These are phyloP conservation scores for Drosophila subsilvestris DNA, from an alignment of 2,888 invertebrate species.

Conservation along the genomic window DNA sequence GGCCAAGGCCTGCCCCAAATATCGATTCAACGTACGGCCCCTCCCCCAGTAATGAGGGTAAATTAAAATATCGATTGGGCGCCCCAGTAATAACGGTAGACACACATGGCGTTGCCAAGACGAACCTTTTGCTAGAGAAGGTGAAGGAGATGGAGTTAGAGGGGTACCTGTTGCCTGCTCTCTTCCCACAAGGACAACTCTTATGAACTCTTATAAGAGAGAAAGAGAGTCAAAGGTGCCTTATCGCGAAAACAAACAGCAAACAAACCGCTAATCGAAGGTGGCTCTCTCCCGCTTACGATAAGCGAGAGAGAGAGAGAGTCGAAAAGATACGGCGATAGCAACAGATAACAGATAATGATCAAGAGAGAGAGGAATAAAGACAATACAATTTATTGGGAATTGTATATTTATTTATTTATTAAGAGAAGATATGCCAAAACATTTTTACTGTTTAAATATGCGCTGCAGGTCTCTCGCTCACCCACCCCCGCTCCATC, in stretches of 20 bases:
- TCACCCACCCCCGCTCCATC: not conserved
- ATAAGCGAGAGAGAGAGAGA: constrained; percentile 10
- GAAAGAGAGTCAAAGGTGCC: constrained; percentile 5
- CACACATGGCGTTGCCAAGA: not conserved
- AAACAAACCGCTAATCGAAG: constrained; percentile 8
- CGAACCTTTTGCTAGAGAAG: not conserved
- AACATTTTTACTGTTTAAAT: constrained; percentile 10
- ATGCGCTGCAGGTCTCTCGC: constrained; percentile 15
- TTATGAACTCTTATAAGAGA: not conserved
- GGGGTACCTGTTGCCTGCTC: constrained; percentile 30
- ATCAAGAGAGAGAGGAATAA: constrained; percentile 8
- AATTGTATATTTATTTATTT: constrained; percentile 12
- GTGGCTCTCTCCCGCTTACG: not conserved
- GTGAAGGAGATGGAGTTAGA: not conserved
- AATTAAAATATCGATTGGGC: constrained; percentile 1
- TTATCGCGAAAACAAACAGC: constrained; percentile 4
- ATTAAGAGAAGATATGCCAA: constrained; percentile 1
- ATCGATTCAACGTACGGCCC: constrained; percentile 36
- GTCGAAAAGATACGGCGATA: not conserved
- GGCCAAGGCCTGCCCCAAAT: constrained; percentile 47
- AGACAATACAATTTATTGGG: constrained; percentile 3
- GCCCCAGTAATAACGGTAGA: not conserved
- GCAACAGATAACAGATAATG: constrained; percentile 24
- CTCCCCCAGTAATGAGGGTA: constrained; percentile 26
- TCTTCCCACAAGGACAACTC: constrained; percentile 13